Conservation (phyloP, 2,113 vertebrate genomes). For the Nyctereutes procyonoides region DNA sequence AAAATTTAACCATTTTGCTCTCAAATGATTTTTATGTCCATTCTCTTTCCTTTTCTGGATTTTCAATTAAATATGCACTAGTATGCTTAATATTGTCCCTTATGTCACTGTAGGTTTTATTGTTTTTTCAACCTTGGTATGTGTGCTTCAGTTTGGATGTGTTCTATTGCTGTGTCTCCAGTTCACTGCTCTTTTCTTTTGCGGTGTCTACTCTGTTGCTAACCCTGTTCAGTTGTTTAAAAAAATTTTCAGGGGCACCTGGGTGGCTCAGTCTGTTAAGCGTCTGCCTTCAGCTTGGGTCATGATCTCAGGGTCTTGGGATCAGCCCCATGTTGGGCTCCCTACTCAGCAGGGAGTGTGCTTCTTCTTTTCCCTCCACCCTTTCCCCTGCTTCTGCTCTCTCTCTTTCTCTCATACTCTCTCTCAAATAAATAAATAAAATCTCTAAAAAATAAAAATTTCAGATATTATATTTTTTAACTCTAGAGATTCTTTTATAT, state of each 20-base stretch:
- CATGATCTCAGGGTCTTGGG: background rate
- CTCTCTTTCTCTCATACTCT: background rate
- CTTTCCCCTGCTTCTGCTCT: background rate
- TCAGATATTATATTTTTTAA: background rate
- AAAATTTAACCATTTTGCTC: slow-evolving; percentile 1
- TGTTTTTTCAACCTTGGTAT: background rate
- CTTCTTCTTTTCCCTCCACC: background rate
- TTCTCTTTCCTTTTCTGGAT: background rate
- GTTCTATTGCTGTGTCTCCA: background rate
- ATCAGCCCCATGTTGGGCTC: background rate
- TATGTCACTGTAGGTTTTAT: background rate
- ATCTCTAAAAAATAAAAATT: background rate
- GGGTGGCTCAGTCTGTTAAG: background rate
- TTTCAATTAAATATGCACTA: background rate
- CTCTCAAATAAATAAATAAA: background rate
- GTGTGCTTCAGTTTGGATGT: background rate
- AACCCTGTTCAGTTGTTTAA: background rate
- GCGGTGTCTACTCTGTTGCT: background rate
- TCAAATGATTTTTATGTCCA: background rate
- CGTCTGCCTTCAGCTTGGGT: background rate
- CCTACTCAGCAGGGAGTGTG: background rate
- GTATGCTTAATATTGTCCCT: background rate
- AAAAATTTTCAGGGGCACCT: background rate
- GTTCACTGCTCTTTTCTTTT: background rate
- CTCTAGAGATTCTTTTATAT: background rate